Evolutionary conservation across 2,888 invertebrate species (phyloP).

Genomic region (Chaitophorus viminalis): DNA sequence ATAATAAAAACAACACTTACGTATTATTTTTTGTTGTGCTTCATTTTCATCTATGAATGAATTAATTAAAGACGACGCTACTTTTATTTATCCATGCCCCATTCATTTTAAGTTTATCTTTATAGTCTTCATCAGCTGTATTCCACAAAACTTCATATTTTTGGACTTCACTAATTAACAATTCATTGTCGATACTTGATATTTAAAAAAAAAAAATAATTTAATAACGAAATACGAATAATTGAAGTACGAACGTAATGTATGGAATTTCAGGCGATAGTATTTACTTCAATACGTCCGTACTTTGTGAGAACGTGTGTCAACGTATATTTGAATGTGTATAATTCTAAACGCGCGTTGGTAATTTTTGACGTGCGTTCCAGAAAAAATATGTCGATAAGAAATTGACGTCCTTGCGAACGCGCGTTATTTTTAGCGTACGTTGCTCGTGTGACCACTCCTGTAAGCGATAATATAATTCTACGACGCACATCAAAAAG

Average conservation of each 20-base stretch:
- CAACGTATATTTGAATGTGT: conserved; percentile 3
- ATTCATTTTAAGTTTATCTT: conserved; percentile 26
- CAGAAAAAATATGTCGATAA: conserved; percentile 25
- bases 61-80: conserved; percentile 36
- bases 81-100: conserved; percentile 29
- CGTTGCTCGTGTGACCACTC: too few species aligned
- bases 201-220: conserved; percentile 30
- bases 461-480: too few species aligned
- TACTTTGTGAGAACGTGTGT: conserved; percentile 12
- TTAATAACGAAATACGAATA: background rate
- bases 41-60: conserved; percentile 37
- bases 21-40: conserved; percentile 35
- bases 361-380: conserved; percentile 33
- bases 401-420: conserved; percentile 30
- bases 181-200: conserved; percentile 44
- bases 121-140: conserved; percentile 35
- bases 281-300: conserved; percentile 26
- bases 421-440: conserved; percentile 36
- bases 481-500: too few species aligned
- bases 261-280: conserved; percentile 32
- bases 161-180: conserved; percentile 42
- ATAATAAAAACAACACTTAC: conserved; percentile 30
- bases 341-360: conserved; percentile 40
- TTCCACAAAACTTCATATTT: conserved; percentile 57
- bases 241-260: background rate